Base-by-base conservation (phyloP, 1,140 invertebrate genomes). In the Leptopilina clavipes region DNA sequence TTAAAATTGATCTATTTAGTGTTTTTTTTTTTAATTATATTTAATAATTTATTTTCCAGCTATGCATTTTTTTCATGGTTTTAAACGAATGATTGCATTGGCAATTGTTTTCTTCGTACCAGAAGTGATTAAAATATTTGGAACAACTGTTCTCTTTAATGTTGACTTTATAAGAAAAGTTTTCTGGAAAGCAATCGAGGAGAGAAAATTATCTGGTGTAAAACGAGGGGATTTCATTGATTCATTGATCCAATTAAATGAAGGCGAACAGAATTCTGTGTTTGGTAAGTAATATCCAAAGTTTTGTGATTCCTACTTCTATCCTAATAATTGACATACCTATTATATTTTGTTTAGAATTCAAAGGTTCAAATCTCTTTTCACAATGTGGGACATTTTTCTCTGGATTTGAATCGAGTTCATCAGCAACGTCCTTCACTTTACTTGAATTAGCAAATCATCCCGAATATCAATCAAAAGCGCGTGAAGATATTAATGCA, bases 361-460 rank as follows among this genome's bases (percentile, higher is more conserved):
- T 86, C 22, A 84, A 85, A 54, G 85, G 84, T 14, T 84, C 87
- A 18, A 86, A 78, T 40, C 37, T 40, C 5, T 40, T 40, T 9
- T 40, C 2, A 0, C 37, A 40, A 40, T 40, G 2, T 1, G 85
- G 89, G 25, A 86, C 88, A 0, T 91, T 92, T 72, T 89, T 91
- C 72, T 92, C 91, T 71, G 92, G 92, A 8, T 92, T 91, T 72
- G 92, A 93, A 73, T 93, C 93, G 0, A 93, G 92, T n/a, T 87
- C 91, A 1, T 89, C 88, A 1, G 84, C 91, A 0, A 86, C 93
- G 86, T 89, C 37, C 2, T 40, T 40, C 8, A 40, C 37, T 3
- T 1, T 40, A 40, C 2, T 40, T 1, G 37, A 40, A 45, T 82
- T 94, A 12, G 92, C 87, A 0, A 86, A 83, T 48, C 73, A 87